These are phyloP conservation scores for Tragulus kanchil DNA, from an alignment of 2,113 vertebrate species.

Conservation along the genomic window DNA sequence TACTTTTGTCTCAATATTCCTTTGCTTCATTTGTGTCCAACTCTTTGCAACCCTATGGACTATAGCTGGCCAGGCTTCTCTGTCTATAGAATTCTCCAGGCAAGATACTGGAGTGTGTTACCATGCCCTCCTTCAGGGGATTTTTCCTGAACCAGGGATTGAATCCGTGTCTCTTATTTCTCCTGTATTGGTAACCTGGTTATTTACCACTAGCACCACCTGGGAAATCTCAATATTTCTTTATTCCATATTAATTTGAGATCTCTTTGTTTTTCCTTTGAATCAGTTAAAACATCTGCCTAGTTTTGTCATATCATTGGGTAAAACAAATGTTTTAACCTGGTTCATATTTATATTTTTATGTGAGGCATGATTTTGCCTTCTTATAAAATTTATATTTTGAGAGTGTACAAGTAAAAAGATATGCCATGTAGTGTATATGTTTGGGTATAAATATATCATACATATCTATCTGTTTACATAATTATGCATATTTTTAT, in stretches of 20 bases:
- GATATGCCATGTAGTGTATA: background rate
- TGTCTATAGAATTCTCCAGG: no score
- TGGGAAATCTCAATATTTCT: background rate
- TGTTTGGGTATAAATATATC: background rate
- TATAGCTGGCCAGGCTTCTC: no score
- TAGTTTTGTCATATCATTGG: background rate
- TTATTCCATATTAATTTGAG: background rate
- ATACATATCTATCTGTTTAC: background rate
- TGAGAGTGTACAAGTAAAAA: background rate
- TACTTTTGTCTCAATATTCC: background rate
- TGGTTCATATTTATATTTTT: background rate
- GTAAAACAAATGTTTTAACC: background rate
- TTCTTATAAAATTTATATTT: background rate
- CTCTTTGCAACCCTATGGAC: no score
- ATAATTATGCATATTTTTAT: background rate
- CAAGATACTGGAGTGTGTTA: no score
- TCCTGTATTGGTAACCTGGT: no score
- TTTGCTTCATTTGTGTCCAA: no score
- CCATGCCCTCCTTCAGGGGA: no score
- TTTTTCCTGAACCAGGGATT: no score
- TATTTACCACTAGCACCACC: no score
- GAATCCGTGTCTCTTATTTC: no score
- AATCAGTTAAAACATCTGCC: background rate
- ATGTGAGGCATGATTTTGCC: background rate
- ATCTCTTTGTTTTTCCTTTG: constrained; percentile 11